Conservation (phyloP, 2,797 vertebrate genomes). For the Halcyon badia region DNA sequence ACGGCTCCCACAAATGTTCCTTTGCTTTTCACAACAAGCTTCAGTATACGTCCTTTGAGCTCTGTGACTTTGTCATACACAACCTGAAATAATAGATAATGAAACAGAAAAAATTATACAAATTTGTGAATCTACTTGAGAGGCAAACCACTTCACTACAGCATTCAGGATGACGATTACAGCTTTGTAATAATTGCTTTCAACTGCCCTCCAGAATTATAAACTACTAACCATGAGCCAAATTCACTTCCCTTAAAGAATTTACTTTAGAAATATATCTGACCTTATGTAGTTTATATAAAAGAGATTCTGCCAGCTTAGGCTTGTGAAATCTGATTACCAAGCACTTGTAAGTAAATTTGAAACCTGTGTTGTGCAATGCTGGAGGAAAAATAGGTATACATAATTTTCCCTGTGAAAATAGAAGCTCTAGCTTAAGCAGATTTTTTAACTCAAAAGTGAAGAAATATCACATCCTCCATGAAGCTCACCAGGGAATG, state of each 20-base stretch:
- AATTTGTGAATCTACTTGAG: not conserved
- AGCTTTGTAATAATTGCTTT: not conserved
- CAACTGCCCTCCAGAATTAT: not conserved
- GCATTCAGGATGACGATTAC: not conserved
- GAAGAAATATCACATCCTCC: not conserved
- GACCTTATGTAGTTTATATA: not conserved
- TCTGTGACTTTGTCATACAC: slow-evolving; percentile 79
- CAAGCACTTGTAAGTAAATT: not conserved
- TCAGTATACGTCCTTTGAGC: slow-evolving; percentile 81
- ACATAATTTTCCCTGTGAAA: not conserved
- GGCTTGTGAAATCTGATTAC: not conserved
- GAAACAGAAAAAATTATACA: not conserved
- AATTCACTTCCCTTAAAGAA: not conserved
- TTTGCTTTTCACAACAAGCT: slow-evolving; percentile 88
- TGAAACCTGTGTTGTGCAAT: not conserved
- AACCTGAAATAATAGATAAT: slow-evolving; percentile 75
- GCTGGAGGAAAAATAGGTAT: not conserved
- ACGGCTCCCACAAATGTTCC: slow-evolving; percentile 83
- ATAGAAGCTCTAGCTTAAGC: not conserved
- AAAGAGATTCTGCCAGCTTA: not conserved
- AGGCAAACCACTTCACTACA: not conserved
- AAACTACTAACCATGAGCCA: not conserved
- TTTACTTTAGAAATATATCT: slow-evolving; percentile 9
- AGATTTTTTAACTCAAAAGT: not conserved
- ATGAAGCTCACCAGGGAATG: not conserved